A percentile compares a stretch with the other conserved stretches of the same genome.
These are phyloP conservation scores for Aulostomus chinensis DNA, from an alignment of 2,797 vertebrate species.

Conservation along the genomic window DNA sequence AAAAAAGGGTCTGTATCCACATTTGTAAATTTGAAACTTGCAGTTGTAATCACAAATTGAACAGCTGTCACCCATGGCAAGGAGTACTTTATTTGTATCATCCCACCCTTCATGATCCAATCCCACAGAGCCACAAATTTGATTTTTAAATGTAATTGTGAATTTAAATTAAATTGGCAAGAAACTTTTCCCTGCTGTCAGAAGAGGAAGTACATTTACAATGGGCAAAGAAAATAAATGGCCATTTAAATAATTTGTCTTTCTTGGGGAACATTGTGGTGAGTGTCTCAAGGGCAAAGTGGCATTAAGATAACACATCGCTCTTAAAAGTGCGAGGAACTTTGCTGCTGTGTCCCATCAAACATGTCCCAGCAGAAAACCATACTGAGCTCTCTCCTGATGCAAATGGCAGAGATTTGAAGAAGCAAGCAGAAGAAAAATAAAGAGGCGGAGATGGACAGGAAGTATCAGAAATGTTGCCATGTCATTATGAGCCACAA, in stretches of 20 bases:
- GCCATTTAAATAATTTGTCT: conserved; percentile 71
- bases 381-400: conserved; percentile 19
- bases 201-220: conserved; percentile 11
- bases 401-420: conserved; percentile 31
- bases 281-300: conserved; percentile 48
- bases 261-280: conserved; percentile 33
- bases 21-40: no score
- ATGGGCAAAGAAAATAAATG: conserved; percentile 56
- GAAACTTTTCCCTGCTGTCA: conserved; percentile 35
- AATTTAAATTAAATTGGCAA: conserved; percentile 37
- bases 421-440: conserved; percentile 1
- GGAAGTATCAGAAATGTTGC: conserved; percentile 5
- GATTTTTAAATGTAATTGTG: conserved; percentile 51
- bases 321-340: conserved; percentile 24
- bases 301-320: conserved; percentile 37
- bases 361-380: conserved; percentile 35
- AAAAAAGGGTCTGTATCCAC: no score
- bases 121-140: conserved; percentile 34
- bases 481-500: background rate
- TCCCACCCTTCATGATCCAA: conserved; percentile 6
- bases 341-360: conserved; percentile 34
- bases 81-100: conserved; percentile 14
- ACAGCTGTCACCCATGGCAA: no score
- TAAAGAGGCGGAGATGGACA: background rate
- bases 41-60: no score